Percentiles rank a stretch among this genome's conserved stretches.
Conservation (phyloP, 1,140 invertebrate species). For the Macrosteles quadrilineatus region DNA sequence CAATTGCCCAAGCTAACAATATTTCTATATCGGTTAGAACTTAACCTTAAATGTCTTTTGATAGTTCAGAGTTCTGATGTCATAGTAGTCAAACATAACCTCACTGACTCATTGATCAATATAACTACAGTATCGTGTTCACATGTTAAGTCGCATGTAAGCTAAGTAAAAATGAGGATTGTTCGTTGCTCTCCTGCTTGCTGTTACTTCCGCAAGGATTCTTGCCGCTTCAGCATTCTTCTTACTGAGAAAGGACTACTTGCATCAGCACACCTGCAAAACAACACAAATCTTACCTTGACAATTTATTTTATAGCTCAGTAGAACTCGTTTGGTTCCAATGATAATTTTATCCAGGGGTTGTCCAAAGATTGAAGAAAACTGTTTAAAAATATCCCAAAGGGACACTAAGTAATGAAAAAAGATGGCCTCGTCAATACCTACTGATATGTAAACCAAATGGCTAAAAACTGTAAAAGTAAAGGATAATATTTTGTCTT, state of each 20-base stretch:
- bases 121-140: too few species aligned
- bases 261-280: constrained; percentile 37
- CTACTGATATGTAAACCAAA: neutral
- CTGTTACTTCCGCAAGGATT: neutral
- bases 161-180: neutral
- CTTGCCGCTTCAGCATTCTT: constrained; percentile 7
- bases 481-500: too few species aligned
- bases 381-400: neutral
- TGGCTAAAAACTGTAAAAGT: neutral
- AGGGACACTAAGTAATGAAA: neutral
- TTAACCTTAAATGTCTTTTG: neutral
- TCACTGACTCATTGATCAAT: too few species aligned
- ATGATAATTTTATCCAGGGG: neutral
- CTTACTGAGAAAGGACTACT: constrained; percentile 36
- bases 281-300: neutral
- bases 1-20: neutral
- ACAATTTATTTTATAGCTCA: constrained; percentile 9
- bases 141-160: neutral
- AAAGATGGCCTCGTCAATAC: neutral
- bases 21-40: too few species aligned
- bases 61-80: constrained; percentile 3
- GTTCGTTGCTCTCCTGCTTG: neutral
- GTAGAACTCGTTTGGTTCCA: neutral
- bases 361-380: neutral
- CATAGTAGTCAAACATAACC: neutral